A percentile compares a stretch with the other conserved stretches of the same genome.
Conservation (phyloP, 2,113 vertebrate genomes). For the Apus apus region DNA sequence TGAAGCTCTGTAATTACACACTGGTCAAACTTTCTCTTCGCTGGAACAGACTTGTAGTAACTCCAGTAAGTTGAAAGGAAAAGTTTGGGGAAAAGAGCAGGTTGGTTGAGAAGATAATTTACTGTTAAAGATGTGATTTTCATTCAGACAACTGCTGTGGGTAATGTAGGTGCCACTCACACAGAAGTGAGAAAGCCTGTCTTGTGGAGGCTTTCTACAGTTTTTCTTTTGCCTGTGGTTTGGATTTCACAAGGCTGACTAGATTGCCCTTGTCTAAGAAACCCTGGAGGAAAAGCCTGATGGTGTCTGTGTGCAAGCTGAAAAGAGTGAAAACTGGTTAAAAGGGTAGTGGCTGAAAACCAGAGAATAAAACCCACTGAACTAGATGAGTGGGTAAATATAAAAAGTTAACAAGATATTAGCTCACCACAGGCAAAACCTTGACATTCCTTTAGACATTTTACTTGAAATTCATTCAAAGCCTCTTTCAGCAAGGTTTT, state of each 20-base stretch:
- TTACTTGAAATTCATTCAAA: not conserved
- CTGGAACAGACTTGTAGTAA: not conserved
- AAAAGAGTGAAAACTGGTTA: not conserved
- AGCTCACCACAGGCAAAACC: not conserved
- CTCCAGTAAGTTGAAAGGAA: not conserved
- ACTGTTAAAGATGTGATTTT: not conserved
- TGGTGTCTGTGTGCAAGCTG: not conserved
- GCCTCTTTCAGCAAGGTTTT: not conserved
- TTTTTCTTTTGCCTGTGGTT: conserved; percentile 21
- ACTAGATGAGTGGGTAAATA: not conserved
- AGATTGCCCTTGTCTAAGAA: conserved; percentile 26
- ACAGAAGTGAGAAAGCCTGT: not conserved
- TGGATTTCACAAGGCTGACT: conserved; percentile 57
- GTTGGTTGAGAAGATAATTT: not conserved
- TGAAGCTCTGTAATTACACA: conserved; percentile 24
- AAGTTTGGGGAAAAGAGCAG: not conserved
- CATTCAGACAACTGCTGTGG: not conserved
- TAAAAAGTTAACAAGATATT: conserved; percentile 9
- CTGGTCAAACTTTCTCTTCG: conserved; percentile 41
- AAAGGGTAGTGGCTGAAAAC: conserved; percentile 11
- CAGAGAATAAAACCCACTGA: not conserved
- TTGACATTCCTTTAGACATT: not conserved
- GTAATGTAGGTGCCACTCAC: not conserved
- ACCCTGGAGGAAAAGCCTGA: not conserved
- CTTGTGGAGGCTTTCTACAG: not conserved